Conservation (phyloP, 2,888 invertebrate genomes). For the Folsomia candida region DNA sequence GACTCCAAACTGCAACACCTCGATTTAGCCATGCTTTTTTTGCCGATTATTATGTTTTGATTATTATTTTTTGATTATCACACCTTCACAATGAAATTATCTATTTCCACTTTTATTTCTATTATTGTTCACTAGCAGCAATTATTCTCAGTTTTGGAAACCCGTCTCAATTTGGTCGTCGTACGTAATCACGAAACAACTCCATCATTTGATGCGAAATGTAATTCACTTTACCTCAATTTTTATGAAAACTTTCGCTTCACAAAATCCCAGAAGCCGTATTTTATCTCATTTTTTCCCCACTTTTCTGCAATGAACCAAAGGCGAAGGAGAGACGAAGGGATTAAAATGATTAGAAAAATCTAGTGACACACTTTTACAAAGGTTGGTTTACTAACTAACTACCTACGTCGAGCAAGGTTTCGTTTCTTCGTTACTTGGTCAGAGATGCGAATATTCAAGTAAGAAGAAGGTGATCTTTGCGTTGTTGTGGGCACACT, state of each 20-base stretch:
- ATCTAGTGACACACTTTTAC: neutral
- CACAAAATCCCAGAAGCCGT: neutral
- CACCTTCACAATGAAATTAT: too few species aligned
- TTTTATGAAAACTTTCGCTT: neutral
- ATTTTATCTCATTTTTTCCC: neutral
- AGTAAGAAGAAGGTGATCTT: too few species aligned
- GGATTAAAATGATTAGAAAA: neutral
- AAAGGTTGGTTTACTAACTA: too few species aligned
- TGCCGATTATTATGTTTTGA: neutral
- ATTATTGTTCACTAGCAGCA: neutral
- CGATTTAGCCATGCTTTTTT: neutral
- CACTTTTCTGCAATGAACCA: neutral
- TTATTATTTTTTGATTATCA: too few species aligned
- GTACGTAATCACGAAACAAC: neutral
- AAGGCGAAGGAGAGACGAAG: too few species aligned
- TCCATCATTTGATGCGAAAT: too few species aligned
- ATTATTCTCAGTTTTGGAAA: neutral
- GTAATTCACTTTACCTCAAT: too few species aligned
- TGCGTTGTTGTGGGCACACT: neutral
- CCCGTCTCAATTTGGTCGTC: neutral
- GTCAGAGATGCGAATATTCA: neutral
- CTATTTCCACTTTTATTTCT: neutral
- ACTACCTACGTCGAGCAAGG: too few species aligned
- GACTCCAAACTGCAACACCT: slow-evolving; percentile 12
- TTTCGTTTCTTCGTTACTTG: neutral